phyloP scores from a whole-genome alignment of 2,113 vertebrate species.

The Nasalis larvatus region DNA sequence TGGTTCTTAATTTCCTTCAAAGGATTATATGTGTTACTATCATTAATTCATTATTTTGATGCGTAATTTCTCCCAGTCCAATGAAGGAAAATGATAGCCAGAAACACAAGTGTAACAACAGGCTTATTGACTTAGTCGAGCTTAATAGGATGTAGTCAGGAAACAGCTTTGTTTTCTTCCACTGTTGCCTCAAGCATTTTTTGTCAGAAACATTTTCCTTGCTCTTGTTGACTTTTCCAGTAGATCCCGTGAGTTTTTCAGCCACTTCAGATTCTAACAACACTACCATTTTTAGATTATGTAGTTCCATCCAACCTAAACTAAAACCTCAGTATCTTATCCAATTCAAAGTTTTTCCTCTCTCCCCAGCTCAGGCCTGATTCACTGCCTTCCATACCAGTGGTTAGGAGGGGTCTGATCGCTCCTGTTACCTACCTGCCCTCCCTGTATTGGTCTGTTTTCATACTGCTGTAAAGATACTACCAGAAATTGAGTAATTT shows the following conservation, averaged over 20 bases:
- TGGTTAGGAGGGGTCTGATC: fast-evolving
- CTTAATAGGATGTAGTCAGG: fast-evolving
- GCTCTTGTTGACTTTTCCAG: not conserved
- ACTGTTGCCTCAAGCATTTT: not conserved
- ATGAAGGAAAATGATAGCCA: not conserved
- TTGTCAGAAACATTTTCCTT: not conserved
- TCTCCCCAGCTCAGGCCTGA: not conserved
- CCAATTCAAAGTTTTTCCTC: not conserved
- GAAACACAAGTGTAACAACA: fast-evolving
- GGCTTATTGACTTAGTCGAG: not conserved
- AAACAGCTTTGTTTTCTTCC: not conserved
- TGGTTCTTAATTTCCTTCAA: not conserved
- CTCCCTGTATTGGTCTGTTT: too few species aligned
- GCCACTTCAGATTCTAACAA: not conserved
- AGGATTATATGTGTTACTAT: not conserved
- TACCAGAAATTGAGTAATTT: too few species aligned
- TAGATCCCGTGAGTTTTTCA: not conserved
- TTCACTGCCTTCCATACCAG: not conserved
- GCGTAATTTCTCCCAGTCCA: not conserved
- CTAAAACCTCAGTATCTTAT: not conserved
- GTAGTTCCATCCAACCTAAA: not conserved
- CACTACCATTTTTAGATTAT: not conserved
- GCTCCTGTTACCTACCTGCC: fast-evolving
- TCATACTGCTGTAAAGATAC: too few species aligned
- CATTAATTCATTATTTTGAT: not conserved